Conservation (phyloP, 2,113 vertebrate species). For the Willisornis vidua region DNA sequence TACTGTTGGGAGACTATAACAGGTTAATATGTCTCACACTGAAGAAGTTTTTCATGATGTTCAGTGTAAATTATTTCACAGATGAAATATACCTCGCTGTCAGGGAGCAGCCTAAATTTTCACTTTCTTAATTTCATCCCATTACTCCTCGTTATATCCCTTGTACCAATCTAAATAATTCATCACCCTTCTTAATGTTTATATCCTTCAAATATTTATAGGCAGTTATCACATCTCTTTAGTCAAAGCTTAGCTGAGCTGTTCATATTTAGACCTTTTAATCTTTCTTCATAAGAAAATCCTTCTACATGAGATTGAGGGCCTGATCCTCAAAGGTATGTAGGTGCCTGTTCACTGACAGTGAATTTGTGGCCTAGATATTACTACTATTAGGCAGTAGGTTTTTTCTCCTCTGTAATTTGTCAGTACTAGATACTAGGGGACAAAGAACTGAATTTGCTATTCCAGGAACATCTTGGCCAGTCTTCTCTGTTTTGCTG, state of each 20-base stretch:
- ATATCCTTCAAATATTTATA: conserved; percentile 73
- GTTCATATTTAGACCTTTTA: conserved; percentile 58
- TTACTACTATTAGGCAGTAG: not conserved
- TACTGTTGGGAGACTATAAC: not conserved
- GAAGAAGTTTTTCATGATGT: conserved; percentile 8
- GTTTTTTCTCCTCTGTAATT: not conserved
- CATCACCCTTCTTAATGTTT: conserved; percentile 59
- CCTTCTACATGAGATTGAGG: conserved; percentile 10
- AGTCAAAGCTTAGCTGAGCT: conserved; percentile 53
- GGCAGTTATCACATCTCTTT: conserved; percentile 59
- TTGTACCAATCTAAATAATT: conserved; percentile 69
- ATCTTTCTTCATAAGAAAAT: conserved; percentile 64
- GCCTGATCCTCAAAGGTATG: conserved; percentile 49
- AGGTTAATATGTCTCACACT: not conserved
- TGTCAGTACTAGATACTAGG: not conserved
- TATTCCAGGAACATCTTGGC: not conserved
- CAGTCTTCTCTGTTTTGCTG: not conserved
- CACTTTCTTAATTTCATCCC: conserved; percentile 57
- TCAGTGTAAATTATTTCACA: conserved; percentile 57
- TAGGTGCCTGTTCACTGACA: conserved; percentile 25
- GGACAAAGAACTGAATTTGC: not conserved
- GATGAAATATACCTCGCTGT: conserved; percentile 33
- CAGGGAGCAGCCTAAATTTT: conserved; percentile 56
- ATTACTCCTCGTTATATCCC: conserved; percentile 57
- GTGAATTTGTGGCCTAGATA: not conserved